Evolutionary conservation across 1,140 invertebrate genomes (phyloP).

Genomic region (Ridgeia piscesae): DNA sequence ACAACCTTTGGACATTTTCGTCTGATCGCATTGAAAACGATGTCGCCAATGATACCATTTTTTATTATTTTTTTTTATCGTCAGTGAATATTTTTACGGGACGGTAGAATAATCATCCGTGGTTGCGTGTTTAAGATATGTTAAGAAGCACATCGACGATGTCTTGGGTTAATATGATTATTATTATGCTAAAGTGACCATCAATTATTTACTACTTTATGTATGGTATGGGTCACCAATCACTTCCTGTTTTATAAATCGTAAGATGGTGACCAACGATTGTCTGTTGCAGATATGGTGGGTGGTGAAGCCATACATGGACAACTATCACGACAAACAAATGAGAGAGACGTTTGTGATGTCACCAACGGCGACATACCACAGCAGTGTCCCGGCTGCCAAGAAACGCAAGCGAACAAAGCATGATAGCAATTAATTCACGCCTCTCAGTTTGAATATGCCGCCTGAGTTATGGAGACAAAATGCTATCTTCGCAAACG

Average conservation of each 20-base stretch:
- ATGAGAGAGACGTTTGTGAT: constrained; percentile 47
- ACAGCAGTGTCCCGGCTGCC: not conserved
- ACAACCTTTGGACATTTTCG: too few relatives aligned
- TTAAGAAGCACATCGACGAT: too few relatives aligned
- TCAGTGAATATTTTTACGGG: too few relatives aligned
- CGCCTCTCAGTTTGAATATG: not conserved
- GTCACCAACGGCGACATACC: constrained; percentile 46
- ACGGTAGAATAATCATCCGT: too few relatives aligned
- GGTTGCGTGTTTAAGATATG: too few relatives aligned
- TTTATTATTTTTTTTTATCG: too few relatives aligned
- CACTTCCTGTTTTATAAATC: not conserved
- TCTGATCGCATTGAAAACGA: too few relatives aligned
- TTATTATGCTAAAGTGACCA: too few relatives aligned
- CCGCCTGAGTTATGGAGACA: not conserved
- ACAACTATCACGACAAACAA: constrained; percentile 49
- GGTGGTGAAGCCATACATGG: constrained; percentile 49
- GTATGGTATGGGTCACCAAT: not conserved
- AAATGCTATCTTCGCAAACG: not conserved
- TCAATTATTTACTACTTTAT: not conserved
- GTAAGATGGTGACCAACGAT: not conserved
- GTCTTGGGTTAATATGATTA: too few relatives aligned
- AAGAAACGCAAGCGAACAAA: constrained; percentile 11
- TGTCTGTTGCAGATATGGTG: constrained; percentile 44
- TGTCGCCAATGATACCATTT: too few relatives aligned
- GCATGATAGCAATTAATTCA: not conserved